Evolutionary conservation across 1,140 invertebrate species (phyloP).

Genomic region (Bacillus rossius): DNA sequence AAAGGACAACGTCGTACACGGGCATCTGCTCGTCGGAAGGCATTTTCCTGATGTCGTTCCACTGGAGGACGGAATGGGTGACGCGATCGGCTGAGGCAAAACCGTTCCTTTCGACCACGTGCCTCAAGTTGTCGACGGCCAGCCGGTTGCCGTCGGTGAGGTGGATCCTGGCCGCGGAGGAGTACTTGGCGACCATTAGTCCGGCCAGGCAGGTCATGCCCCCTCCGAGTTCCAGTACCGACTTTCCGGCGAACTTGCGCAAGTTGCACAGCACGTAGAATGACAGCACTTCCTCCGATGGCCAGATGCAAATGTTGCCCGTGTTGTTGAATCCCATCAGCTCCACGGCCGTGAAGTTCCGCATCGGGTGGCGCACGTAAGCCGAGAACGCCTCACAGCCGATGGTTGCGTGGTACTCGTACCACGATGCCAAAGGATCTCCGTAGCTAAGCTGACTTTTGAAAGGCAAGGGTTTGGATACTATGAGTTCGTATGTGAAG

Average conservation of each 20-base stretch:
- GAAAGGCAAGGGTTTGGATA: slow-evolving; percentile 29
- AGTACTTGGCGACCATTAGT: slow-evolving; percentile 64
- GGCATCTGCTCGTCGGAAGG: neutral
- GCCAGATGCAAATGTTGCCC: slow-evolving; percentile 88
- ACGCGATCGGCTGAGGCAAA: slow-evolving; percentile 38
- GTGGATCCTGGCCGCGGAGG: slow-evolving; percentile 49
- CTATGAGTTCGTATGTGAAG: slow-evolving; percentile 51
- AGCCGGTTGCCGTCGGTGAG: slow-evolving; percentile 75
- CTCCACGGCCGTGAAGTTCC: slow-evolving; percentile 58
- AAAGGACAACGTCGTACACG: slow-evolving; percentile 64
- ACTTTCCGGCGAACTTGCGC: slow-evolving; percentile 56
- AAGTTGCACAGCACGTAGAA: slow-evolving; percentile 66
- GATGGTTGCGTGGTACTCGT: slow-evolving; percentile 48
- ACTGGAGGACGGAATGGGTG: slow-evolving; percentile 43
- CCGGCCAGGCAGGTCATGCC: slow-evolving; percentile 84
- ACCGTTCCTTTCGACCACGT: slow-evolving; percentile 56
- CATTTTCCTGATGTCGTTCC: slow-evolving; percentile 31
- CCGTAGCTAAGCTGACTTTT: slow-evolving; percentile 19
- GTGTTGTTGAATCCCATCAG: slow-evolving; percentile 86
- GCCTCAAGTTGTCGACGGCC: slow-evolving; percentile 67
- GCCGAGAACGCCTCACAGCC: slow-evolving; percentile 43
- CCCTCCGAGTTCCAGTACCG: slow-evolving; percentile 72
- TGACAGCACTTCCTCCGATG: slow-evolving; percentile 78
- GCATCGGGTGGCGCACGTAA: slow-evolving; percentile 51
- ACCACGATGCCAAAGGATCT: slow-evolving; percentile 39